Conservation (phyloP, 2,113 vertebrate genomes). For the Clarias macrocephalus region DNA sequence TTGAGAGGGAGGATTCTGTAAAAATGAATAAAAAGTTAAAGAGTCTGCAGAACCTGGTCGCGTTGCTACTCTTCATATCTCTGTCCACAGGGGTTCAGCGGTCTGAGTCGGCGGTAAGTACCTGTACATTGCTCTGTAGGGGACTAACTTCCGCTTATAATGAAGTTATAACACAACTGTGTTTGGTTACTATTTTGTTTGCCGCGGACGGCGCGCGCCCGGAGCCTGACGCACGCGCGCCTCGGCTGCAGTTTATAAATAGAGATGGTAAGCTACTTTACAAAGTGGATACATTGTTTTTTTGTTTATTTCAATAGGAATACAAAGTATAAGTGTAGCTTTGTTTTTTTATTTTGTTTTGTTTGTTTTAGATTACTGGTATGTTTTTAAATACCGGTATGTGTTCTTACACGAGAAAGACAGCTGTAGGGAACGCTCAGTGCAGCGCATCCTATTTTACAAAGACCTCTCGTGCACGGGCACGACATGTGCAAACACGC, state of each 20-base stretch:
- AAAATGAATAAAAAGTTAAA: slow-evolving; percentile 67
- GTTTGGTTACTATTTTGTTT: neutral
- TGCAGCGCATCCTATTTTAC: slow-evolving; percentile 49
- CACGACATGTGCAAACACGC: slow-evolving; percentile 61
- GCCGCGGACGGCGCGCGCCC: neutral
- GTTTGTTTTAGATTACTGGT: too few relatives aligned
- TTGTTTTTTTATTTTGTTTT: neutral
- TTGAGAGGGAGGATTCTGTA: slow-evolving; percentile 61
- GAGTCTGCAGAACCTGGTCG: slow-evolving; percentile 61
- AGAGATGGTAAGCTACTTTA: slow-evolving; percentile 17
- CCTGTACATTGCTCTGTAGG: neutral
- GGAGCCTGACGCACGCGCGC: neutral
- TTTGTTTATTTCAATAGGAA: neutral
- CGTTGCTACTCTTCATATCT: slow-evolving; percentile 61
- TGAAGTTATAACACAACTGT: neutral
- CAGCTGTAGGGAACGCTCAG: neutral
- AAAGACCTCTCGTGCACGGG: slow-evolving; percentile 3
- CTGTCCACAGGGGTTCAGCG: slow-evolving; percentile 65
- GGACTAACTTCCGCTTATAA: neutral
- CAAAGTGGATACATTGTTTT: neutral
- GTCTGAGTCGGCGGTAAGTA: slow-evolving; percentile 73
- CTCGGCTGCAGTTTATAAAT: slow-evolving; percentile 26
- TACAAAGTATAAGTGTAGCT: neutral
- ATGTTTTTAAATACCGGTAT: too few relatives aligned
- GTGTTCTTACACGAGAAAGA: neutral